Percentiles rank a stretch among this genome's conserved stretches.
These are phyloP conservation scores for Psilopsiagon aymara DNA, from an alignment of 2,113 vertebrate species.

Conservation along the genomic window DNA sequence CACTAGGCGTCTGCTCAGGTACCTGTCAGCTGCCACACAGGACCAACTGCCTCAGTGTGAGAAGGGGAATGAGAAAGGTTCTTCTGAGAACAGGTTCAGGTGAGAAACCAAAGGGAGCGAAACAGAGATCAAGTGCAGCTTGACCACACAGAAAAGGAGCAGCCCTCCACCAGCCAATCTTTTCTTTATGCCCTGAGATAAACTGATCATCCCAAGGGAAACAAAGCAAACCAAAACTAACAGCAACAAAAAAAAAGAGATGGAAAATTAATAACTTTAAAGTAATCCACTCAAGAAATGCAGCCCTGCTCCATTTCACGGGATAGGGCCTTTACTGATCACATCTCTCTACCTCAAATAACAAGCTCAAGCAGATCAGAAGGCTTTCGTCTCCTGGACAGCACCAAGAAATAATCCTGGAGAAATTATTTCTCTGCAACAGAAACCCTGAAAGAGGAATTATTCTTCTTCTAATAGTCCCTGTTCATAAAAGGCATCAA, in stretches of 20 bases:
- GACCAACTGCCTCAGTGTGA: neutral
- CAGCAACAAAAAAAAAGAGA: neutral
- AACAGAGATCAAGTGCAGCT: neutral
- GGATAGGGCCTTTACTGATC: neutral
- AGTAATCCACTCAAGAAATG: conserved; percentile 24
- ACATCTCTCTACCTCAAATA: neutral
- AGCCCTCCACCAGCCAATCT: neutral
- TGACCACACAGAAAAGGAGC: neutral
- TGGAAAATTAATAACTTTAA: neutral
- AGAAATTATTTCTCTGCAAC: neutral
- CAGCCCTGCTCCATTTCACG: neutral
- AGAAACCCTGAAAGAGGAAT: conserved; percentile 10
- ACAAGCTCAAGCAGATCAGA: conserved; percentile 30
- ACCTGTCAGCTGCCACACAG: neutral
- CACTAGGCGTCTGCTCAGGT: neutral
- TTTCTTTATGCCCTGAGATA: conserved; percentile 29
- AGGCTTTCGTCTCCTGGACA: conserved; percentile 31
- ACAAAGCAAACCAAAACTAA: neutral
- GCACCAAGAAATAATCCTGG: neutral
- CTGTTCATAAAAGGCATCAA: neutral
- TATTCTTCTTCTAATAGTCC: conserved; percentile 9
- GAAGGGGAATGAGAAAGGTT: neutral
- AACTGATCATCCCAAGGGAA: neutral
- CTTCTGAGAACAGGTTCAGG: neutral
- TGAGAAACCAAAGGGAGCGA: neutral